A percentile compares a stretch with the other conserved stretches of the same genome.
phyloP scores from a whole-genome alignment of 2,797 vertebrate genomes.

The Halcyon leucocephala region DNA sequence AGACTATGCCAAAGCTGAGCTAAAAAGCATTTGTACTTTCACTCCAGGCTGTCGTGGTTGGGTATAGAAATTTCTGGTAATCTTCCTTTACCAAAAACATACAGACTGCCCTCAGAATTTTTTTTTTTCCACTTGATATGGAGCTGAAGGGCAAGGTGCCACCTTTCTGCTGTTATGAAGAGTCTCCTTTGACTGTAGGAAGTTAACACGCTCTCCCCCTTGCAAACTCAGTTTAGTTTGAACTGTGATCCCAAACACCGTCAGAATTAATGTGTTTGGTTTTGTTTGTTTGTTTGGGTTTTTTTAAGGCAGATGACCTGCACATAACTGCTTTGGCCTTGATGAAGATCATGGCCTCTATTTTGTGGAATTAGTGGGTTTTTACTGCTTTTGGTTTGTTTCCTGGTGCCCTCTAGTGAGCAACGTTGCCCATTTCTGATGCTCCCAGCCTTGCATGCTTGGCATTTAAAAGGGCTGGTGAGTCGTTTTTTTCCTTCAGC shows the following conservation, averaged over 20 bases:
- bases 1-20: not conserved
- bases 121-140: not conserved
- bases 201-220: not conserved
- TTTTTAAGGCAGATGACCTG: not conserved
- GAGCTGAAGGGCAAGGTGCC: not conserved
- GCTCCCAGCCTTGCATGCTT: not conserved
- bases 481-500: not conserved
- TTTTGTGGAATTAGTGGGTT: not conserved
- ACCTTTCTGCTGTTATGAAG: not conserved
- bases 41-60: not conserved
- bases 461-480: not conserved
- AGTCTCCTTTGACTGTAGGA: not conserved
- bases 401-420: constrained; percentile 61
- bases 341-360: accelerated
- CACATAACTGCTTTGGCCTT: not conserved
- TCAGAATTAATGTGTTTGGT: not conserved
- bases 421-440: accelerated
- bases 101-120: accelerated
- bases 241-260: not conserved
- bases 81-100: not conserved
- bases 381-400: not conserved
- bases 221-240: not conserved
- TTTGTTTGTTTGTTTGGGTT: accelerated
- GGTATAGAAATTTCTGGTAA: not conserved
- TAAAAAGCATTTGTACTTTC: not conserved